Conservation (phyloP, 1,140 invertebrate genomes). For the Drosophila rufa region DNA sequence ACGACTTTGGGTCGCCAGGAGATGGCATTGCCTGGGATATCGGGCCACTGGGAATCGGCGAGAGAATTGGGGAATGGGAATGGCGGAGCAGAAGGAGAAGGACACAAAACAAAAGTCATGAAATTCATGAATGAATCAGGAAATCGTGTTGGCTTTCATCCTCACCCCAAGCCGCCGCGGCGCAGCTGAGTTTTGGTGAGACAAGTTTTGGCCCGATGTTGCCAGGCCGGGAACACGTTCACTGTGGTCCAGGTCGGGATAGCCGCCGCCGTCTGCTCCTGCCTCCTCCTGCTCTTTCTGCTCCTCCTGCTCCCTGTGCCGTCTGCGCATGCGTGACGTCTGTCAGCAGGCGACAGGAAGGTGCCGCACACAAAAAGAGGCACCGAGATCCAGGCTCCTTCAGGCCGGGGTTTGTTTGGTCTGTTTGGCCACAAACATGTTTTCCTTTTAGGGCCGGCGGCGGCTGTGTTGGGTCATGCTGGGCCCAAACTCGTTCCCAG, state of each 20-base stretch:
- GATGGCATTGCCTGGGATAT: constrained; percentile 12
- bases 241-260: constrained; percentile 42
- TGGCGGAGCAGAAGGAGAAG: constrained; percentile 18
- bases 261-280: not conserved
- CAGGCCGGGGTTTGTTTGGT: constrained; percentile 30
- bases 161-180: constrained; percentile 25
- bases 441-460: constrained; percentile 64
- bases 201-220: constrained; percentile 46
- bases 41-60: not conserved
- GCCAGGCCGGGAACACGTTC: constrained; percentile 46
- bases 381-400: constrained; percentile 23
- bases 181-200: constrained; percentile 11
- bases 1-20: constrained; percentile 32
- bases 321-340: constrained; percentile 69
- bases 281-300: not conserved
- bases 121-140: constrained; percentile 81
- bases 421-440: constrained; percentile 67
- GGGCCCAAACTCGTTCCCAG: constrained; percentile 65
- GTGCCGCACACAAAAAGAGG: constrained; percentile 48
- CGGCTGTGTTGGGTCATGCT: constrained; percentile 50
- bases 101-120: constrained; percentile 73
- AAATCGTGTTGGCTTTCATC: constrained; percentile 66
- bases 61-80: not conserved
- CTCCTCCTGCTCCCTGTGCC: constrained; percentile 6
- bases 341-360: constrained; percentile 61